Evolutionary conservation across 2,888 invertebrate species (phyloP).

Genomic region (Lasius fuliginosus): DNA sequence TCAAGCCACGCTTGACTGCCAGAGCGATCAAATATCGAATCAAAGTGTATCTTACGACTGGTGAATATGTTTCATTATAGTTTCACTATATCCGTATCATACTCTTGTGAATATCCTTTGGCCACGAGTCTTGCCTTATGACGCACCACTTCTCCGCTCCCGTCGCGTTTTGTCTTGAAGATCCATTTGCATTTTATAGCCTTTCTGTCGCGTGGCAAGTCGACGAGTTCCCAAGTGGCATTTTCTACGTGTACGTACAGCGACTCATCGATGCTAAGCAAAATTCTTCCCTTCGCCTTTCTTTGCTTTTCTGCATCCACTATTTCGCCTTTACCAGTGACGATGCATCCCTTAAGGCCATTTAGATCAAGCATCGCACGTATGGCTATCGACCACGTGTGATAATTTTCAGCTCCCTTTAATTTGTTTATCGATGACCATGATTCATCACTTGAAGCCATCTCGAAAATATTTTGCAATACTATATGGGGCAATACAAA

Average conservation of each 20-base stretch:
- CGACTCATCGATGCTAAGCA: not conserved
- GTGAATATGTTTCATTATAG: not conserved
- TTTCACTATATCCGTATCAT: too few species aligned
- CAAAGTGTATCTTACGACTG: not conserved
- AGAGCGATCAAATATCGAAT: not conserved
- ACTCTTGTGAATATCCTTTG: not conserved
- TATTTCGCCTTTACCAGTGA: not conserved
- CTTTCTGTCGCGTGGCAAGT: not conserved
- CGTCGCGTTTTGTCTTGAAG: not conserved
- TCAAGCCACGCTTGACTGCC: not conserved
- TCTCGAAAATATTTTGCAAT: too few species aligned
- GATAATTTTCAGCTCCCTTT: not conserved
- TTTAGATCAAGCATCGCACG: not conserved
- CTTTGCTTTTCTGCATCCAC: not conserved
- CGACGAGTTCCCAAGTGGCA: not conserved
- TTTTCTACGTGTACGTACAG: not conserved
- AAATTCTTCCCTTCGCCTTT: not conserved
- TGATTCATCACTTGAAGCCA: too few species aligned
- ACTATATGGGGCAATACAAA: too few species aligned
- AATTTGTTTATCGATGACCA: not conserved
- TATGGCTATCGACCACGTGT: not conserved
- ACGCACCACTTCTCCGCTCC: not conserved
- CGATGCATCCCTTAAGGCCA: not conserved
- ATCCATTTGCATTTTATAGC: not conserved
- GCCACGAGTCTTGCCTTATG: not conserved